Conservation (phyloP, 1,140 invertebrate genomes). For the Penaeus chinensis region DNA sequence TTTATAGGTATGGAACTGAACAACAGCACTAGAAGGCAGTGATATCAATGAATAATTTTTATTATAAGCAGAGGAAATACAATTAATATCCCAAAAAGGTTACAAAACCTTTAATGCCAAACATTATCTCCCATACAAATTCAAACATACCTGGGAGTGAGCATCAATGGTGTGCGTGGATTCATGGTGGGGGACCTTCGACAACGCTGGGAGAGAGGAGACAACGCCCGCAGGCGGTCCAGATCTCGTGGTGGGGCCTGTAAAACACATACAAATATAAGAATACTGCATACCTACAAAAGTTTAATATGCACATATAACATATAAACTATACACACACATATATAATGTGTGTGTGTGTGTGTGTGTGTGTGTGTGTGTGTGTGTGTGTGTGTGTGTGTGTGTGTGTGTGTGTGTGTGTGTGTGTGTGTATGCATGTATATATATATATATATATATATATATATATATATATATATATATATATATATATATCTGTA, state of each 20-base stretch:
- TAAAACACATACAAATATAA: not conserved
- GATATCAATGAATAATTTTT: no score
- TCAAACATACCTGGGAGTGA: constrained; percentile 29
- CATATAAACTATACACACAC: not conserved
- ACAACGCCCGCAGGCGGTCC: constrained; percentile 58
- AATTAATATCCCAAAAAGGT: not conserved
- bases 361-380: constrained; percentile 7
- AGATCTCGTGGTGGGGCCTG: constrained; percentile 52
- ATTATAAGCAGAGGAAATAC: not conserved
- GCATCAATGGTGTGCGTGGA: constrained; percentile 39
- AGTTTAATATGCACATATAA: no score
- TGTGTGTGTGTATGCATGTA: constrained; percentile 28
- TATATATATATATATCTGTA: no score
- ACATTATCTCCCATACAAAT: not conserved
- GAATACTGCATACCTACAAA: no score
- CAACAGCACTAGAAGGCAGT: no score
- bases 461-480: no score
- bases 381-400: constrained; percentile 14
- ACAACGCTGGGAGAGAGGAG: constrained; percentile 53
- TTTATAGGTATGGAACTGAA: no score
- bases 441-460: no score
- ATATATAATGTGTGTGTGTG: not conserved
- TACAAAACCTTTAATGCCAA: not conserved
- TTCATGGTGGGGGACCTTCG: constrained; percentile 48
- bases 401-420: constrained; percentile 10